phyloP scores from a whole-genome alignment of 2,888 invertebrate species.

The Hipparchia sbordonii region DNA sequence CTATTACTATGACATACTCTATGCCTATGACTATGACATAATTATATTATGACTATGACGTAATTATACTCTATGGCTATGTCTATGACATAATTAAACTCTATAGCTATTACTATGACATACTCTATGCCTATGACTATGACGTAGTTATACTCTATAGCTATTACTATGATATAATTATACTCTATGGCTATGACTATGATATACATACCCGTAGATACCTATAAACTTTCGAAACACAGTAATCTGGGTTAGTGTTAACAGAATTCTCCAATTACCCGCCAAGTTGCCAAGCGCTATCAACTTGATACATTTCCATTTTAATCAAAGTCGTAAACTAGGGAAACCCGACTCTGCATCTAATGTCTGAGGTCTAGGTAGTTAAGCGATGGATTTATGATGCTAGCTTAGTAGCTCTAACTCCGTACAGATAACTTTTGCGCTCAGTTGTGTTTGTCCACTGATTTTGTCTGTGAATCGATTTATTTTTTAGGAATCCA shows the following conservation, averaged over 20 bases:
- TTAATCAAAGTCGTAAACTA: constrained; percentile 25
- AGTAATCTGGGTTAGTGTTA: constrained; percentile 18
- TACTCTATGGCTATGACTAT: too few relatives aligned
- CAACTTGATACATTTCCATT: constrained; percentile 22
- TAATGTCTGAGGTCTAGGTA: constrained; percentile 12
- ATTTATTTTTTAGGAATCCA: too few relatives aligned
- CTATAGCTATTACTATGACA: too few relatives aligned
- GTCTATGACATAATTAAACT: too few relatives aligned
- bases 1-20: too few relatives aligned
- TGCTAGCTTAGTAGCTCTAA: not conserved
- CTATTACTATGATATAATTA: too few relatives aligned
- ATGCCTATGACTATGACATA: too few relatives aligned
- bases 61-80: too few relatives aligned
- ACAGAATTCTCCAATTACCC: constrained; percentile 14
- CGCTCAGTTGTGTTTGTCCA: not conserved
- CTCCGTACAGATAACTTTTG: not conserved
- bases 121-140: too few relatives aligned
- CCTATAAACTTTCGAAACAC: constrained; percentile 6
- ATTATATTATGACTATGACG: too few relatives aligned
- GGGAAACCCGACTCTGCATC: constrained; percentile 18
- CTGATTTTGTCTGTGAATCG: not conserved
- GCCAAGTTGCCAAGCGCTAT: constrained; percentile 7
- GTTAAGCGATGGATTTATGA: constrained; percentile 21
- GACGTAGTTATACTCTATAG: too few relatives aligned
- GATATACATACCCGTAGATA: too few relatives aligned